phyloP scores from a whole-genome alignment of 2,797 vertebrate species.

The Artibeus lituratus region DNA sequence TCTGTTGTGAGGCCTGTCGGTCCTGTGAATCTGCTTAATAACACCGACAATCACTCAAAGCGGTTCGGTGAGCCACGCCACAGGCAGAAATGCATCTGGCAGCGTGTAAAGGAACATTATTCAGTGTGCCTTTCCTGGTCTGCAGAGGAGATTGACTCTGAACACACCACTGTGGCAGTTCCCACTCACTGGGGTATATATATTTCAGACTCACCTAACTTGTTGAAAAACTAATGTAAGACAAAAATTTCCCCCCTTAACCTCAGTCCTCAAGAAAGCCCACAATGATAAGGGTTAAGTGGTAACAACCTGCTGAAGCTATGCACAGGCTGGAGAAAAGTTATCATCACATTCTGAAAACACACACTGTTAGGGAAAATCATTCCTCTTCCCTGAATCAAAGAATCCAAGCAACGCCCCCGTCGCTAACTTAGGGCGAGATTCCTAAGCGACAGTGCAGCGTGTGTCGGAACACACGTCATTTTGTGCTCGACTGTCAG shows the following conservation, averaged over 20 bases:
- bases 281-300: slow-evolving; percentile 54
- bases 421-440: slow-evolving; percentile 78
- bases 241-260: neutral
- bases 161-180: slow-evolving; percentile 34
- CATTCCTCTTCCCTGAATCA: slow-evolving; percentile 71
- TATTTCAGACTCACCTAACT: slow-evolving; percentile 54
- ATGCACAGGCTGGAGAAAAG: neutral
- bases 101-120: neutral
- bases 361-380: slow-evolving; percentile 54
- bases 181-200: slow-evolving; percentile 33
- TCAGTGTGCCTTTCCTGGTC: neutral
- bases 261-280: slow-evolving; percentile 29
- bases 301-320: slow-evolving; percentile 55
- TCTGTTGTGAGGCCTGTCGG: slow-evolving; percentile 31
- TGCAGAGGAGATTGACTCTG: slow-evolving; percentile 17
- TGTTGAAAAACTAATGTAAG: slow-evolving; percentile 55
- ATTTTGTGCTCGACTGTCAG: slow-evolving; percentile 77
- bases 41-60: slow-evolving; percentile 55
- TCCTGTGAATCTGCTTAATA: neutral
- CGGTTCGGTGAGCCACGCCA: neutral
- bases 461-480: slow-evolving; percentile 77
- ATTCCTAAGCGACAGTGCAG: slow-evolving; percentile 64
- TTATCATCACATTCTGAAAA: slow-evolving; percentile 61
- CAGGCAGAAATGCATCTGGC: slow-evolving; percentile 58
- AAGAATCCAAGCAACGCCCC: slow-evolving; percentile 73